Conservation (phyloP, 2,113 vertebrate species). For the Eulemur rufifrons region DNA sequence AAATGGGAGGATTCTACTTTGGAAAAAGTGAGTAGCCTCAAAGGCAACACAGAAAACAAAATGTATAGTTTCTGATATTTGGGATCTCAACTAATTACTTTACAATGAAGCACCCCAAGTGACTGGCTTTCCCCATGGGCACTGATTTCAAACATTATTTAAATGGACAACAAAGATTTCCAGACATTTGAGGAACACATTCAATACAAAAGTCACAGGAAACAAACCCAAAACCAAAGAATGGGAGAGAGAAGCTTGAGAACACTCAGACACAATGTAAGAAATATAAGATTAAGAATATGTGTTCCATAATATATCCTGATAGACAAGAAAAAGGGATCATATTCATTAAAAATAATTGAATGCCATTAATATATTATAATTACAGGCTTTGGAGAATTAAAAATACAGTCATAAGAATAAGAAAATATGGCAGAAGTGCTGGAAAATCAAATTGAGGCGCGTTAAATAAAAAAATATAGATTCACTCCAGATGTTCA, state of each 20-base stretch:
- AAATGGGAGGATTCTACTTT: not conserved
- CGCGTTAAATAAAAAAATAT: not conserved
- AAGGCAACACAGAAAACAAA: not conserved
- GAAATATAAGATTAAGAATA: not conserved
- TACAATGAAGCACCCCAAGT: not conserved
- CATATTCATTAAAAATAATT: not conserved
- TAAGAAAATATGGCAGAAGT: not conserved
- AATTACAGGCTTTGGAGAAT: not conserved
- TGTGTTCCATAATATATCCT: not conserved
- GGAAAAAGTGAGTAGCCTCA: not conserved
- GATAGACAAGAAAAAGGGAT: not conserved
- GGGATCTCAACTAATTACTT: not conserved
- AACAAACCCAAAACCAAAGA: not conserved
- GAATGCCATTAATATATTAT: not conserved
- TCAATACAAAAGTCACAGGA: not conserved
- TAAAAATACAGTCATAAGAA: not conserved
- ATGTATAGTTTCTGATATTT: not conserved
- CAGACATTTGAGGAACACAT: not conserved
- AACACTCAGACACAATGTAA: accelerated
- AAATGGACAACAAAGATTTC: not conserved
- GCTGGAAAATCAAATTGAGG: not conserved
- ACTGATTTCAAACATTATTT: not conserved
- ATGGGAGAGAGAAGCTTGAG: not conserved
- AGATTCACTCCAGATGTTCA: not conserved
- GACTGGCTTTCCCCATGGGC: not conserved